Conservation (phyloP, 2,888 invertebrate genomes). For the Andrena flavipes region DNA sequence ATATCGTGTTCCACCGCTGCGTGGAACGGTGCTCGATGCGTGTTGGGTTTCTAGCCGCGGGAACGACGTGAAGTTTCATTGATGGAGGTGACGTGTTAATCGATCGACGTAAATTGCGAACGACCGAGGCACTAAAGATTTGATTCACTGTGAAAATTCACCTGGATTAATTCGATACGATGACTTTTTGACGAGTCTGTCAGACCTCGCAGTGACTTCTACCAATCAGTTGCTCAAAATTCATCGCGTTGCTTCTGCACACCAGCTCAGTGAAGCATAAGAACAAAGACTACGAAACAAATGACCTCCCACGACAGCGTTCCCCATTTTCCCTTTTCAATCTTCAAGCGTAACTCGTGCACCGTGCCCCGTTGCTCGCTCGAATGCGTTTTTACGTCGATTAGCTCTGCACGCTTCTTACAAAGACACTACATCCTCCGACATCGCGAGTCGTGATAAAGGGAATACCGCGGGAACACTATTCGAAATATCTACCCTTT, state of each 20-base stretch:
- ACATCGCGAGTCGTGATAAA: not conserved
- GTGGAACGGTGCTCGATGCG: not conserved
- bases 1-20: constrained; percentile 17
- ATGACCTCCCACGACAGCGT: constrained; percentile 9
- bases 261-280: not conserved
- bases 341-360: constrained; percentile 16
- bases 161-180: no score
- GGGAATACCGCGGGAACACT: not conserved
- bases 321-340: not conserved
- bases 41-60: not conserved
- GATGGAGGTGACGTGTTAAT: not conserved
- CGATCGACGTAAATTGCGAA: not conserved
- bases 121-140: no score
- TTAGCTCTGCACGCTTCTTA: not conserved
- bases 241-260: not conserved
- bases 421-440: constrained; percentile 1
- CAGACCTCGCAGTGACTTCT: not conserved
- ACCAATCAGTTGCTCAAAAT: not conserved
- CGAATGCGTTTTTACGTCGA: constrained; percentile 24
- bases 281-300: not conserved
- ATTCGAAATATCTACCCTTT: not conserved
- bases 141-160: no score
- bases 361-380: not conserved
- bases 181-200: no score
- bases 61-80: not conserved